Conservation (phyloP, 1,140 invertebrate genomes). For the Vanessa tameamea region DNA sequence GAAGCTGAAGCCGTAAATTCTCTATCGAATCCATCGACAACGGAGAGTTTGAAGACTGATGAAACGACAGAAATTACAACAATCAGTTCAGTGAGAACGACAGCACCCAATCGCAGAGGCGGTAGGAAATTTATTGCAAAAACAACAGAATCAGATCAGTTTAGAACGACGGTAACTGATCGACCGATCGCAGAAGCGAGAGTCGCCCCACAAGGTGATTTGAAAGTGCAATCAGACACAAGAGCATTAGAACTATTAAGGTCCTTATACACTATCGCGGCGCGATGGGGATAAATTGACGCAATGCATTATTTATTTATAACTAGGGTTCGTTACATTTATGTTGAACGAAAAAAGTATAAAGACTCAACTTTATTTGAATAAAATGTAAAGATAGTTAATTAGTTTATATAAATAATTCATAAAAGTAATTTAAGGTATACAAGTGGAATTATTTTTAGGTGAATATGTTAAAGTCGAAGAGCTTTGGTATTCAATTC, state of each 20-base stretch:
- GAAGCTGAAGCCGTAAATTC: slow-evolving; percentile 65
- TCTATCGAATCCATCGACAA: slow-evolving; percentile 59
- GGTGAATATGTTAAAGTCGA: not conserved
- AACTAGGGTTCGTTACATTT: slow-evolving; percentile 51
- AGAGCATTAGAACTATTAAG: slow-evolving; percentile 90
- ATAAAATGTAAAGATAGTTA: slow-evolving; percentile 12
- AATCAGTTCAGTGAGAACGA: slow-evolving; percentile 52
- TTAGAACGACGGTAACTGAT: slow-evolving; percentile 51
- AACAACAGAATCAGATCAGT: slow-evolving; percentile 47
- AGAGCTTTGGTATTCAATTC: slow-evolving; percentile 1
- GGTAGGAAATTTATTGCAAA: slow-evolving; percentile 52
- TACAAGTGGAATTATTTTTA: slow-evolving; percentile 1
- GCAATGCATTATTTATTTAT: slow-evolving; percentile 48
- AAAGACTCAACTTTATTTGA: slow-evolving; percentile 10
- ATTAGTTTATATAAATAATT: slow-evolving; percentile 15
- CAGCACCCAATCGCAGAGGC: slow-evolving; percentile 42
- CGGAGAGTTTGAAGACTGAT: slow-evolving; percentile 55
- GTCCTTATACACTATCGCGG: slow-evolving; percentile 90
- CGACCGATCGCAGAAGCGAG: slow-evolving; percentile 72
- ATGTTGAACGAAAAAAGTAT: slow-evolving; percentile 15
- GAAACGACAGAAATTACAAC: slow-evolving; percentile 56
- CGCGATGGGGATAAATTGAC: slow-evolving; percentile 84
- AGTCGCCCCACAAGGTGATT: slow-evolving; percentile 67
- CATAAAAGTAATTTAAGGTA: not conserved
- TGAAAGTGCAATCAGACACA: slow-evolving; percentile 83